Percentiles rank a stretch among this genome's conserved stretches.
Conservation (phyloP, 2,888 invertebrate genomes). For the Coecobrya sp. region DNA sequence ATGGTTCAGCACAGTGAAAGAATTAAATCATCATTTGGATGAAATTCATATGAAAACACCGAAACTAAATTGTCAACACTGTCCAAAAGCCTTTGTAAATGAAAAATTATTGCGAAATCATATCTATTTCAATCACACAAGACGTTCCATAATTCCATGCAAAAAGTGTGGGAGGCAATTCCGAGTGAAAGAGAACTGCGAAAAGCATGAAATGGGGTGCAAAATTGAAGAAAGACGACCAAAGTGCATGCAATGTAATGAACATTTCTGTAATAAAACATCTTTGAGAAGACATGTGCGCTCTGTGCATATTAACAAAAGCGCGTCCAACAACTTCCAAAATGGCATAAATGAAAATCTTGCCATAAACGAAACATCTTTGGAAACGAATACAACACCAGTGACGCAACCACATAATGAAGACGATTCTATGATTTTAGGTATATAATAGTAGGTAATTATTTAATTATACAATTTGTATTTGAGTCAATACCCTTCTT, state of each 20-base stretch:
- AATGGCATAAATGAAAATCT: not conserved
- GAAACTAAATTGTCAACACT: not conserved
- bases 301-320: not conserved
- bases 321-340: not conserved
- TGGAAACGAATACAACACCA: not conserved
- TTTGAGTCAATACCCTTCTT: not conserved
- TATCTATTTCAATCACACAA: not conserved
- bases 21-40: constrained; percentile 22
- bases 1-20: not conserved
- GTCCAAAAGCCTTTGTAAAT: not conserved
- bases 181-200: not conserved
- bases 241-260: constrained; percentile 12
- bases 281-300: constrained; percentile 13
- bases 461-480: not conserved
- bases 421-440: not conserved
- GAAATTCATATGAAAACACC: not conserved
- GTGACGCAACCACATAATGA: not conserved
- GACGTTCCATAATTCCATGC: not conserved
- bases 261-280: not conserved
- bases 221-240: not conserved
- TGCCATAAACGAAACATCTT: not conserved
- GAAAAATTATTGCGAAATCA: not conserved
- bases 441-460: not conserved
- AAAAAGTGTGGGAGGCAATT: not conserved
- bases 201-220: constrained; percentile 4